A percentile compares a stretch with the other conserved stretches of the same genome.
phyloP scores from a whole-genome alignment of 2,888 invertebrate species.

The Reticulitermes lucifugus region DNA sequence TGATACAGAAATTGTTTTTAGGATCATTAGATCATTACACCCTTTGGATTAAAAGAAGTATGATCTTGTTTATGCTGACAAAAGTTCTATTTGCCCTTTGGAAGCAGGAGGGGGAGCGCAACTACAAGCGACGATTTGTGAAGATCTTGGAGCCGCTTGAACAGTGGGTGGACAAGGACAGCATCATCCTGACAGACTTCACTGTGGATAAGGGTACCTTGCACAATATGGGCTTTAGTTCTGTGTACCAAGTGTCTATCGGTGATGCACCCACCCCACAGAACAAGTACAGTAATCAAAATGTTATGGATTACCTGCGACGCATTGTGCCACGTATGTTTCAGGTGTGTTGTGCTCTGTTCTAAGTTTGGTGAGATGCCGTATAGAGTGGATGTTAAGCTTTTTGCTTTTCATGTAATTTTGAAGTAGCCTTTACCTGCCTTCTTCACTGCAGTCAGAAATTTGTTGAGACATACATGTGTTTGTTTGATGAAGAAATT shows the following conservation, averaged over 20 bases:
- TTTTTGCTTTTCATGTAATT: too few species aligned
- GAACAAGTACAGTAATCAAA: conserved; percentile 72
- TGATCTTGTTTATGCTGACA: not conserved
- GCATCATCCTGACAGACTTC: conserved; percentile 82
- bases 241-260: conserved; percentile 74
- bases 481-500: too few species aligned
- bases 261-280: conserved; percentile 64
- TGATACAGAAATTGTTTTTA: not conserved
- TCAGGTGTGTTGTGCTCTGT: conserved; percentile 58
- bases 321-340: conserved; percentile 92
- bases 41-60: not conserved
- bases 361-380: too few species aligned
- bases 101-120: conserved; percentile 75
- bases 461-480: too few species aligned
- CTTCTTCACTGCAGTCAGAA: too few species aligned
- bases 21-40: not conserved
- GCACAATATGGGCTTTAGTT: conserved; percentile 81
- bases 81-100: not conserved
- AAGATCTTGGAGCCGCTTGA: conserved; percentile 84
- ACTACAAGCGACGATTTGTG: conserved; percentile 83
- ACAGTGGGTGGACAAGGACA: conserved; percentile 78
- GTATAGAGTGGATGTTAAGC: too few species aligned
- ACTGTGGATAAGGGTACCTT: conserved; percentile 86
- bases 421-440: too few species aligned
- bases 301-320: conserved; percentile 89